Conservation (phyloP, 2,888 invertebrate species). For the Hylaea fasciaria region DNA sequence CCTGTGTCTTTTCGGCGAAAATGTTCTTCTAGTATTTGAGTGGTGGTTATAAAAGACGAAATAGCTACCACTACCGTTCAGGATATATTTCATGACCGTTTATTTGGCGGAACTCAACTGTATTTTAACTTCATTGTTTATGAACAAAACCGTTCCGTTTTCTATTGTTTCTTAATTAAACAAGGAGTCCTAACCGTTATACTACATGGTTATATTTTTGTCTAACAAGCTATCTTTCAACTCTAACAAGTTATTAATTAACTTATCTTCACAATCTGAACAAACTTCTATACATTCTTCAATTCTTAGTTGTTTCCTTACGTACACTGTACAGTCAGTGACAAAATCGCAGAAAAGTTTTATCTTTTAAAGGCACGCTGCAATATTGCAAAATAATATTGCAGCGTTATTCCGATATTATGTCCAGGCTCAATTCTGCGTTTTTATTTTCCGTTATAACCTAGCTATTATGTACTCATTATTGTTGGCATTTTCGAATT, state of each 20-base stretch:
- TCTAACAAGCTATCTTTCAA: constrained; percentile 1
- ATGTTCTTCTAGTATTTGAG: neutral
- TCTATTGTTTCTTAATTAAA: constrained; percentile 4
- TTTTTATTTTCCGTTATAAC: too few species aligned
- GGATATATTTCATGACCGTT: neutral
- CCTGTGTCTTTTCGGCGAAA: too few species aligned
- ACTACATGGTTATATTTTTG: neutral
- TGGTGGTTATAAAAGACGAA: neutral
- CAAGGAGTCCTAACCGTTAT: neutral
- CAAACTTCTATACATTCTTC: neutral
- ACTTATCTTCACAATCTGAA: constrained; percentile 3
- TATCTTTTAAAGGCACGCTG: too few species aligned
- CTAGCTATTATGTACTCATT: too few species aligned
- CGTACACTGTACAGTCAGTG: neutral
- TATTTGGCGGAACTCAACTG: neutral
- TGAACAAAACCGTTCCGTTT: neutral
- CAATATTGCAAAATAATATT: too few species aligned
- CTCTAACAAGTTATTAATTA: constrained; percentile 1
- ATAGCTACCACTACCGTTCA: too few species aligned
- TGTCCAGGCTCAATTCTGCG: too few species aligned
- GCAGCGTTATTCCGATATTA: too few species aligned
- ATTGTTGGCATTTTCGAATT: too few species aligned
- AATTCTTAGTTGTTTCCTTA: constrained; percentile 17
- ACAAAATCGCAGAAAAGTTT: too few species aligned
- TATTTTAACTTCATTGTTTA: neutral